Evolutionary conservation across 2,113 vertebrate species (phyloP), one percentile per base, ranked within the genome.

Genomic region (Urocolius indicus): DNA sequence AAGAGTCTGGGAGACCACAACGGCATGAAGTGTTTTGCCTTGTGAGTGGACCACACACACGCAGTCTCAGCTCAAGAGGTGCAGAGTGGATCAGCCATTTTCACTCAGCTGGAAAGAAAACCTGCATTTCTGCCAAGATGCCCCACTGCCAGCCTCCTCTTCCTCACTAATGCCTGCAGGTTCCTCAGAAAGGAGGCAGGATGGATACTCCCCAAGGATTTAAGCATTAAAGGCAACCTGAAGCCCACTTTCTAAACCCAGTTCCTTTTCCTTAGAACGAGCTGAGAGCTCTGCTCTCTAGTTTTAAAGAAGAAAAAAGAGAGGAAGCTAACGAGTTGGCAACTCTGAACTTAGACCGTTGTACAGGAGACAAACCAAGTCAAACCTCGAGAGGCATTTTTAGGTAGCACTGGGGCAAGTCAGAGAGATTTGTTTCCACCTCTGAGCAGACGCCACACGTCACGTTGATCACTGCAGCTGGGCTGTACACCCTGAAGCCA

Each of bases 401-500:
- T 69, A 87, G 89, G 75, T 90, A 90, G 90, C 67, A 34, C 94
- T 80, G 81, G 93, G 89, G 85, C 67, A 95, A 86, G 72, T 86
- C 91, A 91, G 92, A 95, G 93, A 94, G 95, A n/a, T 83, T 90
- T 77, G 78, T 96, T 97, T 96, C 95, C 96, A 95, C 74, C 90
- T 58, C 89, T 52, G 79, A 73, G n/a, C 61, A 93, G 76, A 92
- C 83, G 93, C 90, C 95, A 93, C 77, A 84, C 3, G 8, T 94
- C 95, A 91, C 61, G 86, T 89, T 95, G 86, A 68, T 88, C 75
- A 74, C 95, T 91, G 93, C 67, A 97, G 96, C 95, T 96, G 83
- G 97, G 97, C 95, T 97, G 96, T 95, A 95, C 96, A 89, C 94
- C 93, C 93, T 96, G 63, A 90, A 96, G 95, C 94, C 93, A 95